Evolutionary conservation across 2,113 vertebrate genomes (phyloP), one percentile per base, ranked within the genome.

Genomic region (Sinocyclocheilus maitianheensis): DNA sequence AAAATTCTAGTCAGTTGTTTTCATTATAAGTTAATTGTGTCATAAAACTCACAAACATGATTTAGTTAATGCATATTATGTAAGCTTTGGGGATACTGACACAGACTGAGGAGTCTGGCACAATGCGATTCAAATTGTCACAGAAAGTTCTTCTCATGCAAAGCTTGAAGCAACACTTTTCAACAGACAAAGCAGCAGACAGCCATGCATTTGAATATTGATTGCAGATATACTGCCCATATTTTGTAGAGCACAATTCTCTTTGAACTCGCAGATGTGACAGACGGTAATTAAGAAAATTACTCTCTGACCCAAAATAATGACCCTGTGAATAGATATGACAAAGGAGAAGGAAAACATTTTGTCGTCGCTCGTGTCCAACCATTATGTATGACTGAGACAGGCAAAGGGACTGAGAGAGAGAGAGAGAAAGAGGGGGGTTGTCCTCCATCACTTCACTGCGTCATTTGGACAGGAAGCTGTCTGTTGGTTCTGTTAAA

Each of bases 401-500:
- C 58, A 77, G 76, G 62, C 24, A 48, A 71, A 69, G 82, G n/a
- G 30, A 84, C 22, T 30, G 40, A 46, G 4, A 30, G 40, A 83
- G 13, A 62, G 58, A 60, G 5, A 60, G 20, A 60, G 3, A 85
- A 37, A 55, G 58, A 77, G 69, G 63, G 84, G 67, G 77, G 48
- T 20, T 69, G 84, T 58, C 76, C 78, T 63, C 24, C 37, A 67
- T 86, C 76, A 84, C 48, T 80, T 62, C 77, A 26, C 65, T 72
- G 71, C 77, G 86, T 85, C 30, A 77, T 82, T 81, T 46, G 63
- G 83, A 85, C 89, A 85, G 84, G 84, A 91, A 82, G 11, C 90
- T 91, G 87, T 72, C 34, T 92, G 89, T 77, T 55, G 53, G 74
- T 87, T 82, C 86, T 82, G 80, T 86, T 93, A 92, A 94, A 89